Base-by-base conservation (phyloP, 2,888 invertebrate species). In the Heliconius ethilla region DNA sequence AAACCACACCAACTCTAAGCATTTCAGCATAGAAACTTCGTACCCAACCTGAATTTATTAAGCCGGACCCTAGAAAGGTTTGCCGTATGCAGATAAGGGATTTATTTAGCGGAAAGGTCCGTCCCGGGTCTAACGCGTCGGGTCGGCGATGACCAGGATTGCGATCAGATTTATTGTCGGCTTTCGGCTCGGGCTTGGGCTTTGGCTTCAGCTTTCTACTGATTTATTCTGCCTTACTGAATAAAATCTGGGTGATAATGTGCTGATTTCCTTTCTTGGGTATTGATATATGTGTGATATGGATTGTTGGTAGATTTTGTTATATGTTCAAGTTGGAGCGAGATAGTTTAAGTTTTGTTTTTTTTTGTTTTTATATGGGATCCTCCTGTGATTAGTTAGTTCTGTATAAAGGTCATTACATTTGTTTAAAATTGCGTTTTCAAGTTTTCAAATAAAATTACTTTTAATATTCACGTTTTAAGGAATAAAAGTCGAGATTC, bases 1-100 rank as follows among this genome's bases (percentile, higher is more conserved):
- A 55, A 63, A 77, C 81, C 75, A 65, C 59, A 87, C 72, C 92
- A 86, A 63, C 94, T 92, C 92, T 81, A 82, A 86, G 83, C 4
- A 82, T 75, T 45, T 87, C 87, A 87, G 82, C 80, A 80, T 84
- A 87, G 88, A 93, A 93, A 92, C 86, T 93, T 92, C 85, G 87
- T 89, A 89, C 93, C 94, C 94, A 93, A 94, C 94, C 92, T 94
- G 94, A 94, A 94, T 94, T 93, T 94, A 94, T 94, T 93, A 94
- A 94, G 93, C 94, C 86, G 94, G 94, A 94, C 94, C 94, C 93
- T 91, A 90, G 93, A 92, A 94, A 94, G 94, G 94, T 94, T 92
- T 93, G 94, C 92, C 94, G 93, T 94, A 94, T 94, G 94, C 94
- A 94, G 94, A 94, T 94, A 94, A 94, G 94, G 94, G 94, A 94